phyloP scores from a whole-genome alignment of 2,888 invertebrate genomes.

The Encarsia formosa region DNA sequence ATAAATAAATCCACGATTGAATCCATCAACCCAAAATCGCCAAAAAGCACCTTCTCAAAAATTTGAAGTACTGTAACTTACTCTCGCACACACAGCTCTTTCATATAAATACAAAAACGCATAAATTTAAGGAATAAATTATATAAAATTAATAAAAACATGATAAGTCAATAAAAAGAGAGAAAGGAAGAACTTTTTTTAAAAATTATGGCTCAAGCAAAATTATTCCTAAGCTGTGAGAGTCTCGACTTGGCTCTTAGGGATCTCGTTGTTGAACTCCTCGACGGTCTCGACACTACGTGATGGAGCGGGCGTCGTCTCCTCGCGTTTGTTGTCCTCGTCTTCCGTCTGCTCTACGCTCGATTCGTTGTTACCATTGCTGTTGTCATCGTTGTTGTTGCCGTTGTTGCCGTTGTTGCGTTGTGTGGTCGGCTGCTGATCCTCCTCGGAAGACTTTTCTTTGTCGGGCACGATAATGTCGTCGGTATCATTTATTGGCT shows the following conservation, averaged over 20 bases:
- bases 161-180: no score
- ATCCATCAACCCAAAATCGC: no score
- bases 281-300: slow-evolving; percentile 46
- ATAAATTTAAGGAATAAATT: no score
- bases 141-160: no score
- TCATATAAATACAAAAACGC: no score
- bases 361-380: slow-evolving; percentile 30
- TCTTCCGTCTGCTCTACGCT: neutral
- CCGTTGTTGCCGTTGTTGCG: neutral
- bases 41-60: no score
- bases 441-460: neutral
- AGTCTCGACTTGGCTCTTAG: slow-evolving; percentile 40
- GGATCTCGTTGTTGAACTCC: slow-evolving; percentile 47
- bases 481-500: slow-evolving; percentile 44
- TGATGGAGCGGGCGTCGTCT: slow-evolving; percentile 10
- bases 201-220: no score
- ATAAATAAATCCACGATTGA: neutral
- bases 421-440: neutral
- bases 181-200: no score
- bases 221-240: slow-evolving; percentile 44
- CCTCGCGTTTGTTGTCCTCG: slow-evolving; percentile 13
- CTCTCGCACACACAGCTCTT: no score
- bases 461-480: slow-evolving; percentile 1
- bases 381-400: neutral
- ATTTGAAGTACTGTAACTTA: no score